A percentile compares a stretch with the other conserved stretches of the same genome.
phyloP scores from a whole-genome alignment of 2,888 invertebrate genomes.

The Tryphoninae sp. region DNA sequence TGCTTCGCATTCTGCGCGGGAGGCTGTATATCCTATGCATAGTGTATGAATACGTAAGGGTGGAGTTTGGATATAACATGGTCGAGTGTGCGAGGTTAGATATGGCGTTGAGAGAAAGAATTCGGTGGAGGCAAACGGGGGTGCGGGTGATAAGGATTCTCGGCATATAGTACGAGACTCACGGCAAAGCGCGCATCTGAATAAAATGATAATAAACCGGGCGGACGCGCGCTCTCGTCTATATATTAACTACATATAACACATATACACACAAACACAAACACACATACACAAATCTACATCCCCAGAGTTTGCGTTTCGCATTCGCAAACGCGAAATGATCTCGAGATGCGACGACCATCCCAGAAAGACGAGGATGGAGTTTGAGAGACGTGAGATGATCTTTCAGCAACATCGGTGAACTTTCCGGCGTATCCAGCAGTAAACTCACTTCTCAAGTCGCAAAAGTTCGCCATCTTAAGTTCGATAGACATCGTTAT shows the following conservation, averaged over 20 bases:
- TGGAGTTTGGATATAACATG: slow-evolving; percentile 44
- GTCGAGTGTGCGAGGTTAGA: slow-evolving; percentile 47
- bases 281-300: background rate
- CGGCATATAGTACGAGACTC: slow-evolving; percentile 70
- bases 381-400: slow-evolving; percentile 30
- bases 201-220: slow-evolving; percentile 80
- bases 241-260: slow-evolving; percentile 7
- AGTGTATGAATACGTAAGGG: slow-evolving; percentile 42
- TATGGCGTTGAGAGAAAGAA: slow-evolving; percentile 52
- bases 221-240: slow-evolving; percentile 65
- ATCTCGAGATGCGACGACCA: slow-evolving; percentile 26
- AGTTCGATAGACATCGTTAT: background rate
- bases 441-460: slow-evolving; percentile 15
- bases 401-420: slow-evolving; percentile 32
- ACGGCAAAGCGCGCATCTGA: slow-evolving; percentile 73
- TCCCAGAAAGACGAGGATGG: slow-evolving; percentile 1
- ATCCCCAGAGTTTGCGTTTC: slow-evolving; percentile 53
- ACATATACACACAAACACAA: background rate
- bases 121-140: slow-evolving; percentile 63
- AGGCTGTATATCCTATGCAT: slow-evolving; percentile 44
- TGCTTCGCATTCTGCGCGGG: slow-evolving; percentile 66
- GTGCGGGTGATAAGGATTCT: slow-evolving; percentile 65
- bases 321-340: slow-evolving; percentile 62
- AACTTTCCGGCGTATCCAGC: slow-evolving; percentile 13
- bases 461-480: background rate